These are phyloP conservation scores for Myrmophylax atrothorax DNA, from an alignment of 2,113 vertebrate species.

Conservation along the genomic window DNA sequence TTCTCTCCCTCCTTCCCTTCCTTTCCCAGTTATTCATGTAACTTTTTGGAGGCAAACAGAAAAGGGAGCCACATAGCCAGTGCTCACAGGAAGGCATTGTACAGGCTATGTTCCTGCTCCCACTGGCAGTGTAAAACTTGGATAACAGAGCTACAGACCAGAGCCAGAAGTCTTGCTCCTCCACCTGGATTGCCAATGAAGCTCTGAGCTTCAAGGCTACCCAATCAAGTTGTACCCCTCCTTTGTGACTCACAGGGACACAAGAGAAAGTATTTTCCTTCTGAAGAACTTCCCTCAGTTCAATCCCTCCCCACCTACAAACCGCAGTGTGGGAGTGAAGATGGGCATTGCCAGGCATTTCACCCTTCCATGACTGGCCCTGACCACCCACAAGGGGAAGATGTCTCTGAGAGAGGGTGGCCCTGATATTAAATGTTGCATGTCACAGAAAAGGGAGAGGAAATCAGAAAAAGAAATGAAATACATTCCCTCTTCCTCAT, in stretches of 20 bases:
- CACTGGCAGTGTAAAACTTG: accelerated
- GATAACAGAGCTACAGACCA: background rate
- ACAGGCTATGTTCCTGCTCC: background rate
- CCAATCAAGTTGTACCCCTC: background rate
- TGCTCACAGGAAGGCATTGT: accelerated
- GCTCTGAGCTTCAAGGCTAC: background rate
- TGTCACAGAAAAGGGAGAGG: background rate
- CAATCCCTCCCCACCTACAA: accelerated
- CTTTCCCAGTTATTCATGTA: background rate
- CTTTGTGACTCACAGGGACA: background rate
- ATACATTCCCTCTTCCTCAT: background rate
- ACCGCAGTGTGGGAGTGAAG: accelerated
- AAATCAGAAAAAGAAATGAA: background rate
- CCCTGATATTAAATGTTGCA: background rate
- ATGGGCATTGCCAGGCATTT: background rate
- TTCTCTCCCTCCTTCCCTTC: background rate
- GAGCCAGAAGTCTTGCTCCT: background rate
- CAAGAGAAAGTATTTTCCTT: background rate
- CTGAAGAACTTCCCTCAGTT: background rate
- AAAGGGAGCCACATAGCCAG: background rate
- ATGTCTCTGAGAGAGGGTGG: background rate
- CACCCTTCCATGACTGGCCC: accelerated
- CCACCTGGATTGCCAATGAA: background rate
- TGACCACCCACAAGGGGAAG: accelerated
- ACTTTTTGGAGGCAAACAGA: background rate